Conservation (phyloP, 2,888 invertebrate species). For the Pandemis heparana region DNA sequence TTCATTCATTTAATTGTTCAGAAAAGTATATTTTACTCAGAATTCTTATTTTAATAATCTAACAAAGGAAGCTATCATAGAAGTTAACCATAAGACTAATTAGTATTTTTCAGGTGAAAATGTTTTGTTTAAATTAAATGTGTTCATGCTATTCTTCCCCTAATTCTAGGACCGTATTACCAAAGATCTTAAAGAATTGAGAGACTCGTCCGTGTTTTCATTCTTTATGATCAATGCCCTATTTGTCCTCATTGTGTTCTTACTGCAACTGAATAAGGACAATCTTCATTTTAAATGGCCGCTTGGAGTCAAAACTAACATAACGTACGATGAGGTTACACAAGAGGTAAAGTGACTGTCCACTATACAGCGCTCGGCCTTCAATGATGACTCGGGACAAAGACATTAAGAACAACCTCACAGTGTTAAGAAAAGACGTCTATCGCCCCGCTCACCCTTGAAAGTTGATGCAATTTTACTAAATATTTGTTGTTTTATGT, state of each 20-base stretch:
- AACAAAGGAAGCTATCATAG: too few species aligned
- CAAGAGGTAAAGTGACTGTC: slow-evolving; percentile 94
- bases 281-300: slow-evolving; percentile 98
- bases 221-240: slow-evolving; percentile 99
- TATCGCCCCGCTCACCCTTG: slow-evolving; percentile 83
- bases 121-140: neutral
- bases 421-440: neutral
- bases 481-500: slow-evolving; percentile 76
- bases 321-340: slow-evolving; percentile 94
- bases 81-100: slow-evolving; percentile 14
- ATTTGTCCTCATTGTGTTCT: slow-evolving; percentile 99
- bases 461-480: slow-evolving; percentile 76
- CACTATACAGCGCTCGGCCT: slow-evolving; percentile 71
- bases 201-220: slow-evolving; percentile 97
- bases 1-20: too few species aligned
- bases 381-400: slow-evolving; percentile 80
- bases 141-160: slow-evolving; percentile 64
- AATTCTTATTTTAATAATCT: too few species aligned
- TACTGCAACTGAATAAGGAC: slow-evolving; percentile 99
- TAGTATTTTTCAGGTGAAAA: slow-evolving; percentile 57
- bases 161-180: slow-evolving; percentile 95
- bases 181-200: slow-evolving; percentile 95
- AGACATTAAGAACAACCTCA: slow-evolving; percentile 17
- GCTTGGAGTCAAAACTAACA: slow-evolving; percentile 96
- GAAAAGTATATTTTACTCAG: too few species aligned